Conservation (phyloP, 2,113 vertebrate species). For the Hypanus sabinus region DNA sequence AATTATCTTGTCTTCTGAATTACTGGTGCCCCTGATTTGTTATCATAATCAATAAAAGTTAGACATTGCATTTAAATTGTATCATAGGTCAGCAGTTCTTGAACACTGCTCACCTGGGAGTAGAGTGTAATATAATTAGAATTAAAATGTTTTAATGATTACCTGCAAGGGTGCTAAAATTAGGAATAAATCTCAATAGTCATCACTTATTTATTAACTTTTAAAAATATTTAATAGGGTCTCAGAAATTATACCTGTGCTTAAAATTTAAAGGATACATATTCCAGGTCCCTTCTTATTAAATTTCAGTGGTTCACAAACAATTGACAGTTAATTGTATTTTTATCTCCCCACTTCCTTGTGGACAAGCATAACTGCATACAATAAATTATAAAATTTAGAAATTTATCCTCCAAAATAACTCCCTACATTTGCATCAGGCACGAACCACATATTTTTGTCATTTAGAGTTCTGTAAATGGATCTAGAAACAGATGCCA, state of each 20-base stretch:
- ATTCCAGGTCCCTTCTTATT: neutral
- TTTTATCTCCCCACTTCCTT: neutral
- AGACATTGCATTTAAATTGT: conserved; percentile 5
- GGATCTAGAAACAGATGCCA: neutral
- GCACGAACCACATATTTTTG: neutral
- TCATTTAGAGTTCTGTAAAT: neutral
- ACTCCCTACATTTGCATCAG: neutral
- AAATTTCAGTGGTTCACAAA: neutral
- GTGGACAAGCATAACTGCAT: neutral
- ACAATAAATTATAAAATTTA: neutral
- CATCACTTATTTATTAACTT: neutral
- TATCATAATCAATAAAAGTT: conserved; percentile 4
- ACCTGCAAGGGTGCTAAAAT: neutral
- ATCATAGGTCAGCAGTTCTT: neutral
- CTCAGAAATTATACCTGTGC: neutral
- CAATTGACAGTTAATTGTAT: neutral
- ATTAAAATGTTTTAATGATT: neutral
- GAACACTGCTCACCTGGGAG: neutral
- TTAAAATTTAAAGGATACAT: neutral
- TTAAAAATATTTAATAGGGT: neutral
- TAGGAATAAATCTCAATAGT: neutral
- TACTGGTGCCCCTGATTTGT: conserved; percentile 6
- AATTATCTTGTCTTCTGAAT: conserved; percentile 17
- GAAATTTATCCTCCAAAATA: neutral
- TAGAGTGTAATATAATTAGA: neutral